These are phyloP conservation scores for Phaetusa simplex DNA, from an alignment of 2,113 vertebrate species.

Conservation along the genomic window DNA sequence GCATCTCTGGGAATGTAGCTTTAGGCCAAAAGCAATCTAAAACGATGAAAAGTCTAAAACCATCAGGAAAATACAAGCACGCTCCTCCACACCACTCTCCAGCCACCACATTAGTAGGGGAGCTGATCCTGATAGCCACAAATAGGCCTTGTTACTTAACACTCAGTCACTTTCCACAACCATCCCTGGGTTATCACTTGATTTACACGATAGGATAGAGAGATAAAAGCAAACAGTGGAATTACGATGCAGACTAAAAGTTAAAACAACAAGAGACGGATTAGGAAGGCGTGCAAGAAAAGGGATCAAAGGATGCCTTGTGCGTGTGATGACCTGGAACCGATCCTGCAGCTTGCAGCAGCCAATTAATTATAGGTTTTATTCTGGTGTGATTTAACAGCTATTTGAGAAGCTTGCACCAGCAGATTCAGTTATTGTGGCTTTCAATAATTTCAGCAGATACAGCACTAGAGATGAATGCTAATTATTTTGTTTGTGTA, in stretches of 20 bases:
- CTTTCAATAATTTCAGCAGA: slow-evolving; percentile 7
- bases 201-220: neutral
- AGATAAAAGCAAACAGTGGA: neutral
- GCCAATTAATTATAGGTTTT: neutral
- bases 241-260: neutral
- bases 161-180: neutral
- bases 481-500: neutral
- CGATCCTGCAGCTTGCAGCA: neutral
- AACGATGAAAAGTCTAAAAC: neutral
- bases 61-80: neutral
- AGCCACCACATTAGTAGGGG: neutral
- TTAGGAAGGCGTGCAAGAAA: neutral
- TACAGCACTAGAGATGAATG: neutral
- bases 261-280: neutral
- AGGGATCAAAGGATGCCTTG: neutral
- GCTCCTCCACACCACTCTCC: neutral
- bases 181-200: neutral
- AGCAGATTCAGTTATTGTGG: neutral
- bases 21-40: neutral
- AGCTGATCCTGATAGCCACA: neutral
- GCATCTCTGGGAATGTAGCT: neutral
- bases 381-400: neutral
- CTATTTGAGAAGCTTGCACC: neutral
- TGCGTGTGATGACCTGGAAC: neutral
- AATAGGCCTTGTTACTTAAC: neutral